Evolutionary conservation across 2,113 vertebrate species (phyloP).

Genomic region (Melierax canorus): DNA sequence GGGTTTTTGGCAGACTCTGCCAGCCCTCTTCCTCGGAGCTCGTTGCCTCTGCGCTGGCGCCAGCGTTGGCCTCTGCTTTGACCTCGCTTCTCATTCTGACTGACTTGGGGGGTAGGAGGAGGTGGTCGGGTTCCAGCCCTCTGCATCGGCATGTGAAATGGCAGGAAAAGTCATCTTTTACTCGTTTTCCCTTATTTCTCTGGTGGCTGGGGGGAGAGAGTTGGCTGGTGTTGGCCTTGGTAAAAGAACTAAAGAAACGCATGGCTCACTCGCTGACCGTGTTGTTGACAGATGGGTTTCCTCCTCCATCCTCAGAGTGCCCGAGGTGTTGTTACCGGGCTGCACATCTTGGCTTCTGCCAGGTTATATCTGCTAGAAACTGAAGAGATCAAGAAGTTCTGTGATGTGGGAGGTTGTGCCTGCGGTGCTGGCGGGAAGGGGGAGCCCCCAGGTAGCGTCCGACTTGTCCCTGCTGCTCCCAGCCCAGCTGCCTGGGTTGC

Average conservation of each 20-base stretch:
- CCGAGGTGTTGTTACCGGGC: neutral
- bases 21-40: neutral
- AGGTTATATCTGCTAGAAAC: neutral
- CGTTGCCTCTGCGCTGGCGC: neutral
- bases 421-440: neutral
- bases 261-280: neutral
- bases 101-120: neutral
- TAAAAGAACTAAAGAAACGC: neutral
- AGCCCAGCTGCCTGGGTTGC: neutral
- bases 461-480: neutral
- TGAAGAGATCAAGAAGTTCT: neutral
- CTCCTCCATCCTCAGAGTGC: neutral
- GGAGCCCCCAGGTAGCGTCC: neutral
- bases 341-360: neutral
- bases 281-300: neutral
- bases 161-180: neutral
- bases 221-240: neutral
- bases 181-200: neutral
- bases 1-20: neutral
- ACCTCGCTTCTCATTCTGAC: neutral
- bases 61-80: neutral
- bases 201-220: neutral
- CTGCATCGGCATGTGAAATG: rapidly evolving
- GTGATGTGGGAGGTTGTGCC: neutral
- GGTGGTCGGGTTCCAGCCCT: neutral